Percentiles rank a stretch among this genome's conserved stretches.
These are phyloP conservation scores for Chlorops oryzae DNA, from an alignment of 1,140 invertebrate species.

Conservation along the genomic window DNA sequence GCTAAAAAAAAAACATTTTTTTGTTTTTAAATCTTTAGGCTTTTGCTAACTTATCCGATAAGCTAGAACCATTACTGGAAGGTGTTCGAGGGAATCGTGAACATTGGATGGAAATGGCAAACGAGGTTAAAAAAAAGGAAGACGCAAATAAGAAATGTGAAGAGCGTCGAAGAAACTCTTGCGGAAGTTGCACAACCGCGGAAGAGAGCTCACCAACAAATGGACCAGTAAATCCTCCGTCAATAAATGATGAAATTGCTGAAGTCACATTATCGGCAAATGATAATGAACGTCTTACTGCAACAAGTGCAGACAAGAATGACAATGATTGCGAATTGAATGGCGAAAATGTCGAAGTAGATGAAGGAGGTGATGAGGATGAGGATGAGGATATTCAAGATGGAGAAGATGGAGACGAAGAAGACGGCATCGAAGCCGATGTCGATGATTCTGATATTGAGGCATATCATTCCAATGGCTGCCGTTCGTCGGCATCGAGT, in stretches of 20 bases:
- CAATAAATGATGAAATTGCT: too few relatives aligned
- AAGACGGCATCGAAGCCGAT: conserved; percentile 12
- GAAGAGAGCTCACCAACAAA: too few relatives aligned
- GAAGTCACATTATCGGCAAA: too few relatives aligned
- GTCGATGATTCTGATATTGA: conserved; percentile 20
- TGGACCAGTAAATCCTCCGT: too few relatives aligned
- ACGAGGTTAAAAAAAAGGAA: conserved; percentile 48
- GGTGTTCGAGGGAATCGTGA: conserved; percentile 77
- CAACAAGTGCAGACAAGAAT: too few relatives aligned
- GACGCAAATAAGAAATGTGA: conserved; percentile 27
- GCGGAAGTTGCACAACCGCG: conserved; percentile 30
- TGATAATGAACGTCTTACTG: too few relatives aligned
- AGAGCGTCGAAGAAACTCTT: conserved; percentile 19
- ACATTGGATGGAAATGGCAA: conserved; percentile 73
- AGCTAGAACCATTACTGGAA: conserved; percentile 72
- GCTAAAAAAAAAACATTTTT: too few relatives aligned
- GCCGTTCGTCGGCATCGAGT: conserved; percentile 31
- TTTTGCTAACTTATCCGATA: conserved; percentile 71
- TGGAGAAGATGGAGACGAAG: neutral
- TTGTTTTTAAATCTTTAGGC: conserved; percentile 70
- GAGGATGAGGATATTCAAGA: conserved; percentile 5
- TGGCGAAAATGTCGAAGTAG: neutral
- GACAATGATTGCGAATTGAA: too few relatives aligned
- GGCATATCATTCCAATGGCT: conserved; percentile 17
- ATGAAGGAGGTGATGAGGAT: conserved; percentile 1